Evolutionary conservation across 1,140 invertebrate species (phyloP), one percentile per base, ranked within the genome.

Genomic region (Micrasema longulum): DNA sequence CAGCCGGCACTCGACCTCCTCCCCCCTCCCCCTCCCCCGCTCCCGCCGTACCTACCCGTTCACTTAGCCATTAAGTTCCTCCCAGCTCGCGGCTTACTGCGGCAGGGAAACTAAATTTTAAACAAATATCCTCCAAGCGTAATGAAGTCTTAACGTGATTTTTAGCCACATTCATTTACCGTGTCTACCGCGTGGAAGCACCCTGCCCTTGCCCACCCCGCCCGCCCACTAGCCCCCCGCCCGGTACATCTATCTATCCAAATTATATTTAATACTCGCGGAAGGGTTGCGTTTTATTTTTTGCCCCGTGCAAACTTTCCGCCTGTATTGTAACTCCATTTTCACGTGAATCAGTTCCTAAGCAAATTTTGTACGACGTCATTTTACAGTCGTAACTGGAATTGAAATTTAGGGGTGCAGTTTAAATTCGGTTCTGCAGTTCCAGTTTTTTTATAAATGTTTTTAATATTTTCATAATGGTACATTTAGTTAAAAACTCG

Each of bases 61-160:
- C 74, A 60, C 70, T 69, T 68, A 71, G 66, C 74, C 74, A 72
- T 72, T 72, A 75, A 75, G 69, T 75, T 75, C 70, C 69, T 57
- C 53, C 43, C 35, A 45, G 26, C 26, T 31, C 2, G 26, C 26
- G 26, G 35, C 62, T 67, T 53, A 52, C 60, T 50, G 48, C 68
- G 63, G 70, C 70, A 69, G 69, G 70, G 66, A 75, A 75, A 75
- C 74, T 75, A 72, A 75, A 75, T 75, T 72, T 72, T 75, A 75
- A 75, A 75, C 74, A 75, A 75, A 72, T 75, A 75, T 75, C 74
- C 70, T 75, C 74, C 38, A 47, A 75, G 74, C 74, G 74, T 75
- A 75, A 75, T 75, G 70, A 75, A 72, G 74, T 75, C 74, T 75
- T 75, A 75, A 75, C 74, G 74, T 75, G 70, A 75, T 75, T 75